Conservation (phyloP, 2,888 invertebrate species). For the Microlaimidae sp. region DNA sequence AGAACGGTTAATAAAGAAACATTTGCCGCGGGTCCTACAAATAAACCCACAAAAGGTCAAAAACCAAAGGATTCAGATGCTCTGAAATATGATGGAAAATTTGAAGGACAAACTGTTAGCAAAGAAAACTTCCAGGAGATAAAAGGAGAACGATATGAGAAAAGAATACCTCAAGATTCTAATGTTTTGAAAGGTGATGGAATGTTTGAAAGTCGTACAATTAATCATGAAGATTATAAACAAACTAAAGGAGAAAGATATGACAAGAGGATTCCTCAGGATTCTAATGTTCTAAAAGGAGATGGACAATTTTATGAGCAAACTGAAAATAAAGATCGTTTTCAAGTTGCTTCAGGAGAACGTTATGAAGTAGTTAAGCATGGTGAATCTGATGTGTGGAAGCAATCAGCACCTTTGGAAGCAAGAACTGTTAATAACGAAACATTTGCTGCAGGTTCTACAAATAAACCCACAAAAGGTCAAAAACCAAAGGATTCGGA, state of each 20-base stretch:
- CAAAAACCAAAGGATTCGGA: no score
- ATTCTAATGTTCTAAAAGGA: neutral
- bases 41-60: no score
- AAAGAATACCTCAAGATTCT: neutral
- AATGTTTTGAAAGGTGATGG: neutral
- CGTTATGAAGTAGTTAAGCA: no score
- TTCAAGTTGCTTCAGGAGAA: no score
- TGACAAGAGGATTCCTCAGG: neutral
- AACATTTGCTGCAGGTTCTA: no score
- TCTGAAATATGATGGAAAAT: neutral
- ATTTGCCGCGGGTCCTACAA: no score
- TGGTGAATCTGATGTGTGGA: no score
- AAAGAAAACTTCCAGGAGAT: neutral
- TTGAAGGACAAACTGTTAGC: neutral
- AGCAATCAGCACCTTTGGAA: no score
- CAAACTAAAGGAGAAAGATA: neutral
- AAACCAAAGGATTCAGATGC: no score
- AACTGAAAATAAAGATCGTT: neutral
- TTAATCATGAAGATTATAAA: neutral
- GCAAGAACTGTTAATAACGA: no score
- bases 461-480: no score
- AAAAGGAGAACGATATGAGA: neutral
- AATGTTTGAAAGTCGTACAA: neutral
- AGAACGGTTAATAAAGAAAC: no score
- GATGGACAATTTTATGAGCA: neutral